These are phyloP conservation scores for Silvanus unidentatus DNA, from an alignment of 2,888 invertebrate species.

Conservation along the genomic window DNA sequence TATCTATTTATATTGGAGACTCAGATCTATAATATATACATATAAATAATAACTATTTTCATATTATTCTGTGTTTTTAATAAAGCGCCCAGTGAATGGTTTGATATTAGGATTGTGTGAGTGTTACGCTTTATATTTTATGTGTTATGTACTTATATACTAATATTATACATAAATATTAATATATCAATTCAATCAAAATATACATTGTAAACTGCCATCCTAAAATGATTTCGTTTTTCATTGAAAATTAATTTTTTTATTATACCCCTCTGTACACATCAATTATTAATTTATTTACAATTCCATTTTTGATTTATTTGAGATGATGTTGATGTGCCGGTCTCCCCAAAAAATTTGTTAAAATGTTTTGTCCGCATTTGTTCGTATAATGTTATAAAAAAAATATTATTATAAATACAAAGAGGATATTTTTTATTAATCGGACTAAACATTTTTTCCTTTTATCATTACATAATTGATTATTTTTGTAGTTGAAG, in stretches of 20 bases:
- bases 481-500: slow-evolving; percentile 26
- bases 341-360: no score
- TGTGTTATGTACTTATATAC: slow-evolving; percentile 28
- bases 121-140: slow-evolving; percentile 35
- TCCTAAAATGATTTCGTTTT: no score
- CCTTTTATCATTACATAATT: not conserved
- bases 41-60: slow-evolving; percentile 42
- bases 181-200: slow-evolving; percentile 28
- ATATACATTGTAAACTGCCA: slow-evolving; percentile 19
- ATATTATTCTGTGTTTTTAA: slow-evolving; percentile 40
- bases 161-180: slow-evolving; percentile 27
- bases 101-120: slow-evolving; percentile 36
- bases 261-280: no score
- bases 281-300: no score
- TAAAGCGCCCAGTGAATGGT: slow-evolving; percentile 29
- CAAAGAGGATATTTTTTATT: slow-evolving; percentile 6
- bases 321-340: no score
- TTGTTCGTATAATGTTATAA: no score
- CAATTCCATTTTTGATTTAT: no score
- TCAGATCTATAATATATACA: slow-evolving; percentile 39
- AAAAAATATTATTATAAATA: no score
- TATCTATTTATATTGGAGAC: slow-evolving; percentile 44
- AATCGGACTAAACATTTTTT: slow-evolving; percentile 15
- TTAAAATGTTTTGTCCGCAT: slow-evolving; percentile 5
- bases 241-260: no score